Evolutionary conservation across 2,888 invertebrate genomes (phyloP).

Genomic region (Drosophila algonquin): DNA sequence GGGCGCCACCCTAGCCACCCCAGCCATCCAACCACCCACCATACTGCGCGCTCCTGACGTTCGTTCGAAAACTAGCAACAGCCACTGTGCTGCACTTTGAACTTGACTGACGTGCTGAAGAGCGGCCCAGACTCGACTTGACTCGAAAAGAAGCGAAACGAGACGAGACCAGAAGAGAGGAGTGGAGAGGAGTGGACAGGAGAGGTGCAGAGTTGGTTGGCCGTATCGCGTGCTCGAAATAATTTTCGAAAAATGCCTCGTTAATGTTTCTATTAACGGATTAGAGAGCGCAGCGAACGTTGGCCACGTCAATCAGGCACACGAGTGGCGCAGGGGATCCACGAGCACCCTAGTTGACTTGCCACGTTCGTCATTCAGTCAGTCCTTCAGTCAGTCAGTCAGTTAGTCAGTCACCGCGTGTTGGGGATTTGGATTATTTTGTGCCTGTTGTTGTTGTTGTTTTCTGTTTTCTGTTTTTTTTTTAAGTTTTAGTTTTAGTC

Average conservation of each 20-base stretch:
- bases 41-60: not conserved
- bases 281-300: constrained; percentile 64
- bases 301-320: constrained; percentile 62
- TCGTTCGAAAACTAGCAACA: not conserved
- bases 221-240: constrained; percentile 78
- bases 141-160: constrained; percentile 5
- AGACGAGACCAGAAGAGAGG: constrained; percentile 6
- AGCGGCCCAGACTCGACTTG: constrained; percentile 56
- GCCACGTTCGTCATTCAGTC: constrained; percentile 36
- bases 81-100: constrained; percentile 63
- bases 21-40: constrained; percentile 2
- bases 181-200: constrained; percentile 11
- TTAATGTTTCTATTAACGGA: constrained; percentile 83
- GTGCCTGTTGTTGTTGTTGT: constrained; percentile 18
- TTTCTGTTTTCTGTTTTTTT: constrained; percentile 30
- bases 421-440: constrained; percentile 32
- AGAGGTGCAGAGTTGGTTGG: not conserved
- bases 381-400: constrained; percentile 8
- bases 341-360: constrained; percentile 49
- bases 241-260: constrained; percentile 79
- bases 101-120: constrained; percentile 75
- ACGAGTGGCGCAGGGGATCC: constrained; percentile 18
- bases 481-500: constrained; percentile 48
- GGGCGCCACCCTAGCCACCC: not conserved
- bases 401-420: constrained; percentile 16